A percentile compares a stretch with the other conserved stretches of the same genome.
Conservation (phyloP, 2,797 vertebrate genomes). For the Emys orbicularis region DNA sequence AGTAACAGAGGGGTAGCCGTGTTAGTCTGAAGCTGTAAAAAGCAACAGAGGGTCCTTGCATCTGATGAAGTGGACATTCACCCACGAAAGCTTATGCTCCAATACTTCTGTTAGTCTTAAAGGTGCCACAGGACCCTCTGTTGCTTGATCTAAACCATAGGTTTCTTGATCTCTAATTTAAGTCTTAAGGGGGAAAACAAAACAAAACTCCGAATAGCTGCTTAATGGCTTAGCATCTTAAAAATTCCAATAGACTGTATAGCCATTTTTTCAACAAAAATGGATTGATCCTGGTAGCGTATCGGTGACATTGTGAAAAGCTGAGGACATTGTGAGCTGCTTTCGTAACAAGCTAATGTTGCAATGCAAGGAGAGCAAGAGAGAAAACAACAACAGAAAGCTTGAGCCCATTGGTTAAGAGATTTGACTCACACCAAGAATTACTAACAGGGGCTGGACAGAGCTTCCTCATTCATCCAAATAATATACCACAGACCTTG, state of each 20-base stretch:
- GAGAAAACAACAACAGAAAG: background rate
- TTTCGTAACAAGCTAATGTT: background rate
- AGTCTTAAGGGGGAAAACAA: rapidly evolving
- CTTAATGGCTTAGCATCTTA: rapidly evolving
- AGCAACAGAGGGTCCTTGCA: no score
- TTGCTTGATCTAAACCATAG: background rate
- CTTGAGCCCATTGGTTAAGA: background rate
- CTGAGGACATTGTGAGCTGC: background rate
- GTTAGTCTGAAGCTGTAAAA: no score
- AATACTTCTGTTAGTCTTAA: no score
- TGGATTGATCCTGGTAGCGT: background rate
- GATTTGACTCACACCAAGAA: background rate
- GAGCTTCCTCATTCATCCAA: background rate
- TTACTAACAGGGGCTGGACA: background rate
- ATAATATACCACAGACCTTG: background rate
- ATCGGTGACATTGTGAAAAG: background rate
- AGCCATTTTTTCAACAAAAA: background rate
- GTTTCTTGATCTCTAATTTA: background rate
- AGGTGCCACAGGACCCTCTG: no score
- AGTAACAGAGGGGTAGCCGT: no score
- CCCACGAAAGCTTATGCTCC: no score
- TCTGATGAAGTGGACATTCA: no score
- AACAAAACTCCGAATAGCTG: background rate
- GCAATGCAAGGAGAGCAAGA: background rate
- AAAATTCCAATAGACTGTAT: background rate